Evolutionary conservation across 1,140 invertebrate genomes (phyloP).

Genomic region (Oreohelix idahoensis): DNA sequence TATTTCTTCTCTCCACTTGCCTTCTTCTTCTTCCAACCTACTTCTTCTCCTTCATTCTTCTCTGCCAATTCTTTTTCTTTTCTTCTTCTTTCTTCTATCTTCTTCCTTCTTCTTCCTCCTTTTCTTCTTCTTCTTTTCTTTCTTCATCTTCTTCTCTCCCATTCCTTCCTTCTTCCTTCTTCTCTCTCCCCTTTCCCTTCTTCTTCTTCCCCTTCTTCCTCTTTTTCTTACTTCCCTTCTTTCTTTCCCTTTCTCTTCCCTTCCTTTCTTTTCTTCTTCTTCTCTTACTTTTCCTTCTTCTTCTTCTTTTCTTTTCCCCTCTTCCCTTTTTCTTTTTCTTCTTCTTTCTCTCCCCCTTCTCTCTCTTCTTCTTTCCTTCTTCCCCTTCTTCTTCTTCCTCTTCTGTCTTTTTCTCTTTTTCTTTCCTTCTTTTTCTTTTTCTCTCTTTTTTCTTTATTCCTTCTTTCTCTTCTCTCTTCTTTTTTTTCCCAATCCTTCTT

Average conservation of each 20-base stretch:
- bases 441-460: too few species aligned
- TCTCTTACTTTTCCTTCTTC: too few species aligned
- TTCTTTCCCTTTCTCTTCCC: not conserved
- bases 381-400: not conserved
- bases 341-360: not conserved
- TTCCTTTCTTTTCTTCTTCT: not conserved
- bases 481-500: too few species aligned
- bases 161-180: not conserved
- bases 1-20: too few species aligned
- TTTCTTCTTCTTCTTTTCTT: not conserved
- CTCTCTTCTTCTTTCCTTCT: not conserved
- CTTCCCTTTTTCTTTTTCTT: not conserved
- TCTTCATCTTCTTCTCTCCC: not conserved
- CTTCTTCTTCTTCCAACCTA: not conserved
- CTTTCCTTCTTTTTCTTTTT: too few species aligned
- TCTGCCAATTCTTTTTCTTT: too few species aligned
- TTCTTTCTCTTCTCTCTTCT: too few species aligned
- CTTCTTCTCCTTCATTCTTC: too few species aligned
- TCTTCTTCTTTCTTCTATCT: not conserved
- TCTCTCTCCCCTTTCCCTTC: not conserved
- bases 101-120: not conserved
- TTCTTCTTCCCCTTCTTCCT: constrained; percentile 14
- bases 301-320: not conserved
- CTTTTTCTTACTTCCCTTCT: not conserved
- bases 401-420: not conserved